Base-by-base conservation (phyloP, 2,888 invertebrate species). In the Torymus texanus region DNA sequence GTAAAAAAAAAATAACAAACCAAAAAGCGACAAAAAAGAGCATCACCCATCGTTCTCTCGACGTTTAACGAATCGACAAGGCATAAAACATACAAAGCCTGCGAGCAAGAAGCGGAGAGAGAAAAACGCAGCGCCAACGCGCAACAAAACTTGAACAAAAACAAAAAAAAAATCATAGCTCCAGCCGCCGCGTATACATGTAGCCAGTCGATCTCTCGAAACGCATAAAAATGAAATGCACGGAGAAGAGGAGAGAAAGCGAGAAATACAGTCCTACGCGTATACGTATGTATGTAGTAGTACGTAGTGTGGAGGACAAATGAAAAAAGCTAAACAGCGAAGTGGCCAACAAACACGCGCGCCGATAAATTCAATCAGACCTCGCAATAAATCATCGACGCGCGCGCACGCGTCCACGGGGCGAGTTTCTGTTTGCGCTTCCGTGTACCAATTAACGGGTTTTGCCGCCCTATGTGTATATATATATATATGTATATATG, bases 321-420 rank as follows among this genome's bases (percentile, higher is more conserved):
- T 41, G 41, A 71, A 55, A 65, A 41, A 75, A 58, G 14, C 55
- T 62, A 63, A 63, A 66, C 51, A 53, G n/a, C 13, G 29, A 79
- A 74, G 62, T 67, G 72, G 29, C 67, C 56, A 41, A 41, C 53
- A 75, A 61, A 53, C 18, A 73, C 55, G 14, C 41, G 72, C 29
- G 29, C 85, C 85, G 87, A 88, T 87, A 87, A 88, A 89, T 89
- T 89, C 88, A 89, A 89, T 90, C 89, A 87, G 87, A 88, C 88
- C 88, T 86, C 86, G 87, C 89, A 86, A 88, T 89, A 88, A 88
- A 90, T 89, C 89, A 88, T 89, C 87, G 86, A 82, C 83, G 83
- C 41, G 41, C 41, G 41, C 41, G 41, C 41, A 8, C 41, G 84
- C 21, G 21, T 21, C 21, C 21, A 21, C 21, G 2, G 79, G 83